Conservation (phyloP, 2,888 invertebrate species). For the Andrena haemorrhoa region DNA sequence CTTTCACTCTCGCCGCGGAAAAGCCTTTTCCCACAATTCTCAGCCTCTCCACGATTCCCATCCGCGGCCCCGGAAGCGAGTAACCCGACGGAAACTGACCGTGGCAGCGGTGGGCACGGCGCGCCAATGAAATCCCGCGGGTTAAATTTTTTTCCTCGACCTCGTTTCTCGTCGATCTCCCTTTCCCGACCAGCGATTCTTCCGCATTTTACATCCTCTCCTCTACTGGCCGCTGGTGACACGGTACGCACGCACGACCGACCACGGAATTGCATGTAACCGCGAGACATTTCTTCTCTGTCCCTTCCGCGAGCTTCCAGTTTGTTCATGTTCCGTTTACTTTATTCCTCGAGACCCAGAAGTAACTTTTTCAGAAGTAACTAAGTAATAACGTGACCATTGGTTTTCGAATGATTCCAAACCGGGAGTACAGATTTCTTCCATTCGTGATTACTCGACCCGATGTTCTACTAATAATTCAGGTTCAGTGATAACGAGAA, state of each 20-base stretch:
- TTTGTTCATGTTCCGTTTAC: conserved; percentile 34
- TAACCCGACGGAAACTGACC: conserved; percentile 67
- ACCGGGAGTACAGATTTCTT: not conserved
- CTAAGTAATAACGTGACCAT: conserved; percentile 19
- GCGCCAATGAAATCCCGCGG: conserved; percentile 70
- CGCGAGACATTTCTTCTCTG: conserved; percentile 26
- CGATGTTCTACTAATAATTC: not conserved
- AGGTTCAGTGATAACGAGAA: not conserved
- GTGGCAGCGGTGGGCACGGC: conserved; percentile 57
- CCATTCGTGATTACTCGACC: not conserved
- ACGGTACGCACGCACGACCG: conserved; percentile 66
- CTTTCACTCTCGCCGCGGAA: conserved; percentile 47
- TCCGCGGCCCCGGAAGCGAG: conserved; percentile 46
- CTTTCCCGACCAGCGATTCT: conserved; percentile 71
- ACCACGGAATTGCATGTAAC: conserved; percentile 69
- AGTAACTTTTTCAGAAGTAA: conserved; percentile 49
- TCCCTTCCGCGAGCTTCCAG: conserved; percentile 13
- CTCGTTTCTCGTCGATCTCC: conserved; percentile 68
- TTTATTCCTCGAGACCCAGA: not conserved
- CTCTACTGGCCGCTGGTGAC: conserved; percentile 53
- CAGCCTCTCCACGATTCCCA: conserved; percentile 48
- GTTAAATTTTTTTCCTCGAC: conserved; percentile 68
- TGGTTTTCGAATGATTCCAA: conserved; percentile 33
- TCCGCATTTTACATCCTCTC: conserved; percentile 68
- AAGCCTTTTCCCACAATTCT: conserved; percentile 28